Percentiles rank a stretch among this genome's conserved stretches.
phyloP scores from a whole-genome alignment of 30 jellyfish, hydroid and myxozoan genomes.

The Clytia hemisphaerica region DNA sequence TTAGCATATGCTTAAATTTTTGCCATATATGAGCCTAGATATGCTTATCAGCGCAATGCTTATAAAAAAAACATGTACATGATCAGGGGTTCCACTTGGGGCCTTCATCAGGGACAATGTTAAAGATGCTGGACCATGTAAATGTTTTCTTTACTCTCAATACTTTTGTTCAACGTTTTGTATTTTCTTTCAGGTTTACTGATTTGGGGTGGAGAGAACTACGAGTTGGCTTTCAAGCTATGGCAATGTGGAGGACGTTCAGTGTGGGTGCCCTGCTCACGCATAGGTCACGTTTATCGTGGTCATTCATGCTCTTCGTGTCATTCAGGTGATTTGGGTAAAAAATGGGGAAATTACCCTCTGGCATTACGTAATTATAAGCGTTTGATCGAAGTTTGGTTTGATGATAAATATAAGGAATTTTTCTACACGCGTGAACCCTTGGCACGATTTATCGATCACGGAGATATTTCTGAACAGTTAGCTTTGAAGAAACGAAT shows the following conservation, averaged over 20 bases:
- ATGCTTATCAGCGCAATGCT: too few relatives aligned
- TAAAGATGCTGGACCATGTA: too few relatives aligned
- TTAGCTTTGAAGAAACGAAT: constrained; percentile 18
- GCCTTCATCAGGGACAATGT: too few relatives aligned
- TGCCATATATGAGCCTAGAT: too few relatives aligned
- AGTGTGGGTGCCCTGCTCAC: constrained; percentile 45
- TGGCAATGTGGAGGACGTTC: constrained; percentile 55
- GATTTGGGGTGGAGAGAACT: constrained; percentile 48
- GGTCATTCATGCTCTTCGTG: constrained; percentile 45
- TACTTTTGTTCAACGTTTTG: too few relatives aligned
- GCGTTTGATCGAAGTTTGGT: constrained; percentile 31
- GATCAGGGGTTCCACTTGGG: too few relatives aligned
- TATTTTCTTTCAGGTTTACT: constrained; percentile 28
- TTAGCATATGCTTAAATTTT: too few relatives aligned
- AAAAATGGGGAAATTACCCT: constrained; percentile 29
- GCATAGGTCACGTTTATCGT: constrained; percentile 33
- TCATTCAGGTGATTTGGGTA: constrained; percentile 32
- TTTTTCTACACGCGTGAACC: constrained; percentile 36
- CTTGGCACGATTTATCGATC: constrained; percentile 22
- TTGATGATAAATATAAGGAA: constrained; percentile 35
- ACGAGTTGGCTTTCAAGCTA: constrained; percentile 24
- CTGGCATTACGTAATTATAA: constrained; percentile 35
- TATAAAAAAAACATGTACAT: too few relatives aligned
- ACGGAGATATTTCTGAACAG: constrained; percentile 34
- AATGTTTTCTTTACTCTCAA: too few relatives aligned